A percentile compares a stretch with the other conserved stretches of the same genome.
These are phyloP conservation scores for Alviniconcha strummeri DNA, from an alignment of 2,888 invertebrate genomes.

Conservation along the genomic window DNA sequence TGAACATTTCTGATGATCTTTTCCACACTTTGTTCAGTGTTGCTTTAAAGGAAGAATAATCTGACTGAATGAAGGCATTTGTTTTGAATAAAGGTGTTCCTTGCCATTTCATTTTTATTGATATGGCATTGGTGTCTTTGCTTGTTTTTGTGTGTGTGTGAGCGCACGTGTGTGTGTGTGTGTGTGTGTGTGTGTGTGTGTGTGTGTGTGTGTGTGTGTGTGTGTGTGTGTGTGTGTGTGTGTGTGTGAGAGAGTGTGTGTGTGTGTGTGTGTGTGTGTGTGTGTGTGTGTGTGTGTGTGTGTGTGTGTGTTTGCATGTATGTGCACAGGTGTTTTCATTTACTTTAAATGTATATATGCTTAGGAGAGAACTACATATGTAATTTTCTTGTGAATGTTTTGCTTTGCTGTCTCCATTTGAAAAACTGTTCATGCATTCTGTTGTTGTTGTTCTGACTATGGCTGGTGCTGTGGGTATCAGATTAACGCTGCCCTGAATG, in stretches of 20 bases:
- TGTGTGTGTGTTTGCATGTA: not conserved
- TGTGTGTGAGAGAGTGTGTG: not conserved
- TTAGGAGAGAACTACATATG: too few species aligned
- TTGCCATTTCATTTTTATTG: too few species aligned
- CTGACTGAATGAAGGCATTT: too few species aligned
- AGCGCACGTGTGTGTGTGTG: not conserved
- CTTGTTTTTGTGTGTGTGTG: not conserved
- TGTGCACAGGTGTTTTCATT: not conserved
- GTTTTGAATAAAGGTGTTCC: too few species aligned
- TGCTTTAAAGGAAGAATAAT: too few species aligned
- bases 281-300: not conserved
- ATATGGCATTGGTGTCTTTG: not conserved
- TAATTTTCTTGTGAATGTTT: too few species aligned
- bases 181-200: not conserved
- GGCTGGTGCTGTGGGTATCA: slow-evolving; percentile 35
- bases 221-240: not conserved
- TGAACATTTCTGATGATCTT: too few species aligned
- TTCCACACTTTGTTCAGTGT: too few species aligned
- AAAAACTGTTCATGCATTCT: too few species aligned
- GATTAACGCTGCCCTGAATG: slow-evolving; percentile 61
- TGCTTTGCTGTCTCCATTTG: too few species aligned
- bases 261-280: not conserved
- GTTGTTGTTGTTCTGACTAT: too few species aligned
- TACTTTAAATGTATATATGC: too few species aligned
- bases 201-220: not conserved